Percentiles rank a stretch among this genome's conserved stretches.
These are phyloP conservation scores for Pipistrellus pygmaeus DNA, from an alignment of 2,797 vertebrate genomes.

Conservation along the genomic window DNA sequence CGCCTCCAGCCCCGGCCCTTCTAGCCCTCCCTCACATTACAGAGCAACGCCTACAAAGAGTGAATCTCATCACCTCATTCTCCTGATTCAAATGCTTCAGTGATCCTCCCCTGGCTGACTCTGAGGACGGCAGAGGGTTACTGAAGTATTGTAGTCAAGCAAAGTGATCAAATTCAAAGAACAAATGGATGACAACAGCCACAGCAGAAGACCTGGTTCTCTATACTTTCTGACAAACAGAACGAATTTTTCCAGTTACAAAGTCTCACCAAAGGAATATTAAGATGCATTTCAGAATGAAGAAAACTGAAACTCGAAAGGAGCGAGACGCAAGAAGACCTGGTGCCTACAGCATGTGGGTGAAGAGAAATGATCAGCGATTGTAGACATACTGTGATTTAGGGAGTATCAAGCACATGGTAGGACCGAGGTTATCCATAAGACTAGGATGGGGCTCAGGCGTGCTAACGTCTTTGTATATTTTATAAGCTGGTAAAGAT, in stretches of 20 bases:
- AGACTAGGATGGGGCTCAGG: neutral
- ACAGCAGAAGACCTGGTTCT: neutral
- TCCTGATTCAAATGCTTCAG: neutral
- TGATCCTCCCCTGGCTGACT: neutral
- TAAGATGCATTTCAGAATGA: slow-evolving; percentile 4
- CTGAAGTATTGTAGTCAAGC: slow-evolving; percentile 6
- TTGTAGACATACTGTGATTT: neutral
- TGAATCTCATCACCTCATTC: neutral
- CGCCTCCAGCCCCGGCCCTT: neutral
- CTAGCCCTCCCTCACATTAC: neutral
- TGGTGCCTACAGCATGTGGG: neutral
- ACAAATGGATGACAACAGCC: neutral
- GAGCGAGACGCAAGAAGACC: neutral
- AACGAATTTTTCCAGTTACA: neutral
- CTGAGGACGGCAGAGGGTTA: neutral
- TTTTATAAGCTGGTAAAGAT: neutral
- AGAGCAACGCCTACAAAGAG: neutral
- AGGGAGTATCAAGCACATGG: neutral
- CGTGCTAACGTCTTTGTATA: neutral
- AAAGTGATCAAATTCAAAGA: neutral
- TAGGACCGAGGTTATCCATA: neutral
- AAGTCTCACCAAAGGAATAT: slow-evolving; percentile 3
- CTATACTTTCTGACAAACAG: neutral
- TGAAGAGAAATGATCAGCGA: neutral
- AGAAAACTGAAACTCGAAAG: neutral